Base-by-base conservation (phyloP, 2,797 vertebrate genomes). In the Manis pentadactyla region DNA sequence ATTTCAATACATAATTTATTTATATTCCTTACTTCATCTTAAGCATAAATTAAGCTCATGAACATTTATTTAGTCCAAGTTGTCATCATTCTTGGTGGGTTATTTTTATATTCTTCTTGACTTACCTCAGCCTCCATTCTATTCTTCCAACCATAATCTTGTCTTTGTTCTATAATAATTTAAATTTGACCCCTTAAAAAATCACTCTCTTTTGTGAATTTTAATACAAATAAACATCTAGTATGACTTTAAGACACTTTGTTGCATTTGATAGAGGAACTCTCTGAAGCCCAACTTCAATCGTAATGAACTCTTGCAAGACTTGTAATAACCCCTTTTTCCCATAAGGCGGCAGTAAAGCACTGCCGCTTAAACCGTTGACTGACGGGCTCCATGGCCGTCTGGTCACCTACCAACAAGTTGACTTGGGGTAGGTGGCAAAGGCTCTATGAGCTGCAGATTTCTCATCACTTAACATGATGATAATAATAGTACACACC, bases 261-360 rank as follows among this genome's bases (percentile, higher is more conserved):
- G 27, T 42, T 87, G 87, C 53, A 18, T 66, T 31, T 55, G 8
- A 12, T 51, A 12, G 39, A n/a, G 29, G 15, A 8, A 21, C 21
- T 85, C 25, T 57, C 3, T 25, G 6, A 81, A 91, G 23, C 7
- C 11, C 17, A 49, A 42, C 11, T 64, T 74, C 10, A 53, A 39
- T 5, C 37, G 37, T 39, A 39, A 39, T 39, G 37, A 39, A 39
- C 37, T 39, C 37, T 89, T 39, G 37, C 3, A 49, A 57, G 37
- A 89, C 8, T 51, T 89, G 25, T 21, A 73, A 39, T 11, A 46
- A 39, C 2, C 8, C 14, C 10, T 2, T 55, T 71, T 91, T 0
- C 4, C 95, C 96, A 96, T 0, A 34, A 96, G 93, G 71, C 89
- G 97, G 87, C 87, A 97, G 94, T 66, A 88, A 74, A 89, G 53